phyloP scores from a whole-genome alignment of 2,113 vertebrate species.

The Panthera tigris region DNA sequence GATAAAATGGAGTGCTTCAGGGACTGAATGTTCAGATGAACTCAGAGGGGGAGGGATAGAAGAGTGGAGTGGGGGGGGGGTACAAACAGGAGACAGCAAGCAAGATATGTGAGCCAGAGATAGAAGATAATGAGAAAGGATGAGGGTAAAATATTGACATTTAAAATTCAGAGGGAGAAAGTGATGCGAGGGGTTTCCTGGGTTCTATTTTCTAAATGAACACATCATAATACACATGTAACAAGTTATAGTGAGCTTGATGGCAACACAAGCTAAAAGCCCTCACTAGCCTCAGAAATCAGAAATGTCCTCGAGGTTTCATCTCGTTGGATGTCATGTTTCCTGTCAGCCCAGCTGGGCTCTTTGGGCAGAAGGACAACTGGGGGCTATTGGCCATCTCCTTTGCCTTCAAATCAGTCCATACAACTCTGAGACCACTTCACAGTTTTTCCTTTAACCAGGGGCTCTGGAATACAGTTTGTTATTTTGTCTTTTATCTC shows the following conservation, averaged over 20 bases:
- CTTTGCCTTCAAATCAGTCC: background rate
- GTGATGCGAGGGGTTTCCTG: background rate
- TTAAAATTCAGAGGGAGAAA: background rate
- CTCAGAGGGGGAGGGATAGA: background rate
- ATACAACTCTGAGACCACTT: background rate
- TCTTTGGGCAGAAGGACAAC: background rate
- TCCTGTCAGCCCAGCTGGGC: background rate
- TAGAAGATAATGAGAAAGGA: background rate
- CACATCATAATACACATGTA: background rate
- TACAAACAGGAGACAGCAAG: background rate
- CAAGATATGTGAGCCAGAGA: background rate
- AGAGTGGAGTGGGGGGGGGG: too few species aligned
- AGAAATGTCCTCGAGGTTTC: background rate
- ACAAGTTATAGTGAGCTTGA: background rate
- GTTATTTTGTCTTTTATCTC: background rate
- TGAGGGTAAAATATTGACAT: background rate
- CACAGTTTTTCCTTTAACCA: background rate
- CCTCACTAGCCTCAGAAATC: background rate
- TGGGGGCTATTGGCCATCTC: background rate
- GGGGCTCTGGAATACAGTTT: background rate
- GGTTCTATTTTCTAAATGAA: background rate
- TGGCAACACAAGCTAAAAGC: background rate
- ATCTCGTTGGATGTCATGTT: background rate
- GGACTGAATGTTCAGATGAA: background rate
- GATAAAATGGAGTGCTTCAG: background rate